Evolutionary conservation across 2,797 vertebrate species (phyloP), one percentile per base, ranked within the genome.

Genomic region (Heteromormyrus szaboi): DNA sequence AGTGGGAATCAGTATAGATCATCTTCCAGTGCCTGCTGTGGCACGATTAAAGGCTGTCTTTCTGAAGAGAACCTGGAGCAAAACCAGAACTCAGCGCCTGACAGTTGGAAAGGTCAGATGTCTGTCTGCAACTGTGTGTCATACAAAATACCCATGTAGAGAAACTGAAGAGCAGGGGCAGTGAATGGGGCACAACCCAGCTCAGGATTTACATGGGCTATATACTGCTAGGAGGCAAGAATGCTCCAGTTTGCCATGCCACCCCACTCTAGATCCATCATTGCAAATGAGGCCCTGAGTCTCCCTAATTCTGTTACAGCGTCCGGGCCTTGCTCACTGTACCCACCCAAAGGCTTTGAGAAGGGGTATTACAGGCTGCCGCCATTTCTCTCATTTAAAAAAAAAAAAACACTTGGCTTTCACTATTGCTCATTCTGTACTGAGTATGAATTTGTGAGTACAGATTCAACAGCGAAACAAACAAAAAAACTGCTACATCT

Each of bases 51-150:
- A 79, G 72, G 37, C 37, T 2, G 41, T 33, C 72, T 79, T 44
- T 79, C 72, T 17, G 37, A 79, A 79, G 83, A 51, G 83, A 53
- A 25, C 46, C 83, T 19, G 79, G 53, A 65, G 79, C 4, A 59
- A 50, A 85, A 50, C 44, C 88, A 84, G 33, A 19, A 65, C 37
- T 46, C n/a, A 11, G 37, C 0, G 46, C n/a, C 51, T 37, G 87
- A 62, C 88, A 48, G 79, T 41, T 65, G 14, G 54, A 59, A 48
- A 85, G 88, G 88, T 84, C 88, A 85, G 88, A 9, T 25, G 83
- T 65, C 88, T 29, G 29, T 85, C 59, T 54, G 33, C 19, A 56
- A 48, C 88, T 17, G 19, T 44, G 5, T 25, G 12, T 33, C 19
- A 17, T 51, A 41, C 46, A 50, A 50, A 37, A 51, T 25, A 76